Evolutionary conservation across 30 jellyfish, hydroid and myxozoan genomes (phyloP), one percentile per base, ranked within the genome.

Genomic region (Aurelia sp.): DNA sequence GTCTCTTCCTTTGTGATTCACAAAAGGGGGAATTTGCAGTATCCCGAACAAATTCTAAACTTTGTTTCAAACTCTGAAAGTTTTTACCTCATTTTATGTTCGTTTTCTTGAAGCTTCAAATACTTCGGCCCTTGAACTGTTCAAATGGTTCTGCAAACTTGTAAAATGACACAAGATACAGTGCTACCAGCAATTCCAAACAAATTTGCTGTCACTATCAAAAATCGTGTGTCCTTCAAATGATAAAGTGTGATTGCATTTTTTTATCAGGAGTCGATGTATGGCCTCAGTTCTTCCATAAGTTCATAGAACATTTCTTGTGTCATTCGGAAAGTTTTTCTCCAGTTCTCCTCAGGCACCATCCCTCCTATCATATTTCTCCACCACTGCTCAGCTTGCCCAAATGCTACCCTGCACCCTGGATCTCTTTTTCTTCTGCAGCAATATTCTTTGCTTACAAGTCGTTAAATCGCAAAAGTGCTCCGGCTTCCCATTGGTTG

Each of bases 181-280:
- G 95, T 90, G 76, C 86, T 8, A 17, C 24, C 81, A 31, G 97
- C 97, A 5, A 79, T 69, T n/a, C 97, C 97, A 68, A 88, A 88
- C 50, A 66, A 24, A 61, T 79, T 80, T 5, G 93, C 93, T 11
- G 93, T 58, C 93, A 79, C 55, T 9, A 20, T 68, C 74, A 47
- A 53, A 33, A 89, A 88, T 58, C 97, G 82, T 27, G 92, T 77
- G 65, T 79, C 93, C 72, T 89, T 89, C 20, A 89, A 38, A 57
- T 80, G 55, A 65, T 79, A 82, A 19, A 89, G 90, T 71, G 83
- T 70, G 84, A 79, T 71, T 27, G 93, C 88, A 80, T 94, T 59
- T 77, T 68, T 88, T 88, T n/a, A 55, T 67, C 92, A 51, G 97
- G 76, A 41, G 69, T 40, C 33, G 67, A 66, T 81, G 19, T 81